A percentile compares a stretch with the other conserved stretches of the same genome.
Evolutionary conservation across 2,113 vertebrate genomes (phyloP).

Genomic region (Crotalus helleri): DNA sequence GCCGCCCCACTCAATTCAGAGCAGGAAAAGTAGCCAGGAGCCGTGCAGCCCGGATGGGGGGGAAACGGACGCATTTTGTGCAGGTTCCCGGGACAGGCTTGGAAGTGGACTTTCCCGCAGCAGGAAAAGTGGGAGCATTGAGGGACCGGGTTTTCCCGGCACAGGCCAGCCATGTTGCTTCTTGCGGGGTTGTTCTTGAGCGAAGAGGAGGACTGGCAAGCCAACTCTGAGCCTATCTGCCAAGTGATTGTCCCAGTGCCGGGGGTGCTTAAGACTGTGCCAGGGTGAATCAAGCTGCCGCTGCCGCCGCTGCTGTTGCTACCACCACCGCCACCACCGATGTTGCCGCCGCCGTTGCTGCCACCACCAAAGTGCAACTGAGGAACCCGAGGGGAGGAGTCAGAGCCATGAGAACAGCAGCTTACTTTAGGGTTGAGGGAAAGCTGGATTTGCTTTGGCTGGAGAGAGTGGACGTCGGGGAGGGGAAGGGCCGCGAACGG

Average conservation of each 20-base stretch:
- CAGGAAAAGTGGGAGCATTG: conserved; percentile 79
- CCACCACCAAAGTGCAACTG: conserved; percentile 73
- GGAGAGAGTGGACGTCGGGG: conserved; percentile 75
- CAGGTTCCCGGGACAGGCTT: conserved; percentile 66
- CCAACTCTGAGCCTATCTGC: conserved; percentile 77
- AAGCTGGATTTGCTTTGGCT: conserved; percentile 74
- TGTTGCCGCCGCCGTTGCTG: not conserved
- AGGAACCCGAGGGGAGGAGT: conserved; percentile 65
- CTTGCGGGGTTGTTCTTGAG: conserved; percentile 70
- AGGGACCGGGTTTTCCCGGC: conserved; percentile 70
- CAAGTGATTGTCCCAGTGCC: conserved; percentile 74
- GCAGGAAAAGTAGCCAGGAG: conserved; percentile 81
- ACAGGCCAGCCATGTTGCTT: conserved; percentile 69
- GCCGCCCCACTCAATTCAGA: conserved; percentile 76
- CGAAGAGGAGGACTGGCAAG: conserved; percentile 63
- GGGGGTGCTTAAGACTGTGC: conserved; percentile 73
- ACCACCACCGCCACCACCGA: conserved; percentile 5
- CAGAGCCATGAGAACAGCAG: conserved; percentile 83
- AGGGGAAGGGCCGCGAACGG: conserved; percentile 77
- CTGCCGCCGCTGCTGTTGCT: not conserved
- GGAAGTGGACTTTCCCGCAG: conserved; percentile 80
- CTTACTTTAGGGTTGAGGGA: conserved; percentile 89
- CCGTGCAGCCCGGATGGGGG: conserved; percentile 69
- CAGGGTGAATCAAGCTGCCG: conserved; percentile 71
- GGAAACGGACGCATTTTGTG: conserved; percentile 75